Percentiles rank a stretch among this genome's conserved stretches.
These are phyloP conservation scores for Scaptomyza flava DNA, from an alignment of 2,888 invertebrate genomes.

Conservation along the genomic window DNA sequence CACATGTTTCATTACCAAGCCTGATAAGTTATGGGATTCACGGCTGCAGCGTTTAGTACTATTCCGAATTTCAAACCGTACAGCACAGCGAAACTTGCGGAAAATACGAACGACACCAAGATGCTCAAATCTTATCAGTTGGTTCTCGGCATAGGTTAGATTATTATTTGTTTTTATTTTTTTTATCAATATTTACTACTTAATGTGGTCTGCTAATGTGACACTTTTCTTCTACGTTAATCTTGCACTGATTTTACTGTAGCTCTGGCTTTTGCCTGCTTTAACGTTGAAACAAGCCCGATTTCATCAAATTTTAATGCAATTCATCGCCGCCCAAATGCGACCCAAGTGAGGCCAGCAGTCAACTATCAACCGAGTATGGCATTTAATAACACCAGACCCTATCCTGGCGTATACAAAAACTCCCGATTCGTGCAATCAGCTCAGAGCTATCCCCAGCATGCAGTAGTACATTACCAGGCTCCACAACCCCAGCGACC, in stretches of 20 bases:
- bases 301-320: conserved; percentile 9
- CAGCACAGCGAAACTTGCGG: conserved; percentile 13
- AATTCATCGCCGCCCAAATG: conserved; percentile 31
- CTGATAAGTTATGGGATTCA: conserved; percentile 35
- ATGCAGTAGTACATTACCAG: conserved; percentile 1
- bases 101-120: conserved; percentile 1
- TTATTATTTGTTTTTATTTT: not conserved
- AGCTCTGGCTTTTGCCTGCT: conserved; percentile 46
- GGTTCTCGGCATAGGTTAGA: conserved; percentile 50
- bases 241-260: not conserved
- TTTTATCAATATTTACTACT: conserved; percentile 7
- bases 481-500: conserved; percentile 10
- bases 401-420: conserved; percentile 2
- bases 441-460: conserved; percentile 1
- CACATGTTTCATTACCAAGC: not conserved
- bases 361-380: conserved; percentile 18
- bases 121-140: conserved; percentile 58
- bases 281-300: conserved; percentile 29
- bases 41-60: conserved; percentile 39
- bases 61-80: conserved; percentile 25
- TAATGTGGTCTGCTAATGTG: not conserved
- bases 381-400: conserved; percentile 13
- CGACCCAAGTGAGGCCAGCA: conserved; percentile 40
- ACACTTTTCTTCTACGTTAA: not conserved
- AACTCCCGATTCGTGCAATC: not conserved